Evolutionary conservation across 2,888 invertebrate genomes (phyloP).

Genomic region (Lordiphosa andalusiaca): DNA sequence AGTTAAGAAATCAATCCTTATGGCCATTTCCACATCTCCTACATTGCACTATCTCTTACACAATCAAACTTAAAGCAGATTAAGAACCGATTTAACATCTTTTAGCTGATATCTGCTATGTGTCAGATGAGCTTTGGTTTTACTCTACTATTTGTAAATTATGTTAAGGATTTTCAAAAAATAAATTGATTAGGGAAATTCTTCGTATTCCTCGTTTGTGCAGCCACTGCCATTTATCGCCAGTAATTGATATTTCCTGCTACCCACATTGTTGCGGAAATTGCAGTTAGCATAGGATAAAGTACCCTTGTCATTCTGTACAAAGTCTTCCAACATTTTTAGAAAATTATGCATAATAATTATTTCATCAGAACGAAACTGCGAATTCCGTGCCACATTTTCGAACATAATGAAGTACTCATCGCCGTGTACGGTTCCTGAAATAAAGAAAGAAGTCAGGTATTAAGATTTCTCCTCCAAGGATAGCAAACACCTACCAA

Average conservation of each 20-base stretch:
- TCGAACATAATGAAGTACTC: constrained; percentile 66
- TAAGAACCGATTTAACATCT: no score
- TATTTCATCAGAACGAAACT: constrained; percentile 41
- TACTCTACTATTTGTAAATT: no score
- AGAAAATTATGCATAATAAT: constrained; percentile 54
- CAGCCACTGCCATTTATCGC: constrained; percentile 50
- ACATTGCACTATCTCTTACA: no score
- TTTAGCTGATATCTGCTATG: no score
- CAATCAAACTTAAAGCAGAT: no score
- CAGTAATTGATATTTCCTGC: constrained; percentile 39
- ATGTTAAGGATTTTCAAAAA: no score
- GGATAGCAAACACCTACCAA: constrained; percentile 81
- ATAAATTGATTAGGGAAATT: constrained; percentile 35
- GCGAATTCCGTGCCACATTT: constrained; percentile 4
- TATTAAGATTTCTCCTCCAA: neutral
- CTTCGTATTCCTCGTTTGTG: constrained; percentile 26
- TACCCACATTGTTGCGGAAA: constrained; percentile 49
- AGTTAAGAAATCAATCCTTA: no score
- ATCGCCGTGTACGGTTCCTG: constrained; percentile 71
- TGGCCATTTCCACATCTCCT: no score
- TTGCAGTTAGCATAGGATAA: constrained; percentile 55
- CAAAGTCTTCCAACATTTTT: constrained; percentile 66
- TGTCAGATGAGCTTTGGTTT: no score
- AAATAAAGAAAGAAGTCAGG: neutral
- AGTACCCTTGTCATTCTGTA: constrained; percentile 15